A percentile compares a stretch with the other conserved stretches of the same genome.
phyloP scores from a whole-genome alignment of 1,140 invertebrate genomes.

The Doryteuthis pealeii region DNA sequence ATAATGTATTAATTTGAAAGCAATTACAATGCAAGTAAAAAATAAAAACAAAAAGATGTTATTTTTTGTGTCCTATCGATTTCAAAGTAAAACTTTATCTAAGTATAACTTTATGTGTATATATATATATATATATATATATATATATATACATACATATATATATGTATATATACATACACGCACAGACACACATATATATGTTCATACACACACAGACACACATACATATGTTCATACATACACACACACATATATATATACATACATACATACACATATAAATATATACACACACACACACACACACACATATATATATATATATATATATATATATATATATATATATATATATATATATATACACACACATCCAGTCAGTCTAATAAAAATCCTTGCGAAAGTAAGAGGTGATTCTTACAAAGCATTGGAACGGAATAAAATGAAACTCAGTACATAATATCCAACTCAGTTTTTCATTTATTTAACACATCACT shows the following conservation, averaged over 20 bases:
- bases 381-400: too few species aligned
- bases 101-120: constrained; percentile 1
- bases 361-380: neutral
- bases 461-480: too few species aligned
- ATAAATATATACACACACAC: neutral
- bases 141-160: constrained; percentile 16
- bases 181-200: neutral
- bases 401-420: too few species aligned
- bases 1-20: too few species aligned
- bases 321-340: neutral
- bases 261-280: neutral
- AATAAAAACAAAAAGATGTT: too few species aligned
- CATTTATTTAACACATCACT: too few species aligned
- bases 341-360: neutral
- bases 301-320: neutral
- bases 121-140: constrained; percentile 14
- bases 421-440: neutral
- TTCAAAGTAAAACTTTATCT: too few species aligned
- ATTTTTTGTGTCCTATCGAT: too few species aligned
- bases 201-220: neutral
- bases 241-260: neutral
- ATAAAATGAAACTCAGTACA: too few species aligned
- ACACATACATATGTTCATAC: neutral
- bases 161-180: neutral
- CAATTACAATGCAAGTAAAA: too few species aligned